Percentiles rank a stretch among this genome's conserved stretches.
phyloP scores from a whole-genome alignment of 2,888 invertebrate species.

The Tenthredo amoena region DNA sequence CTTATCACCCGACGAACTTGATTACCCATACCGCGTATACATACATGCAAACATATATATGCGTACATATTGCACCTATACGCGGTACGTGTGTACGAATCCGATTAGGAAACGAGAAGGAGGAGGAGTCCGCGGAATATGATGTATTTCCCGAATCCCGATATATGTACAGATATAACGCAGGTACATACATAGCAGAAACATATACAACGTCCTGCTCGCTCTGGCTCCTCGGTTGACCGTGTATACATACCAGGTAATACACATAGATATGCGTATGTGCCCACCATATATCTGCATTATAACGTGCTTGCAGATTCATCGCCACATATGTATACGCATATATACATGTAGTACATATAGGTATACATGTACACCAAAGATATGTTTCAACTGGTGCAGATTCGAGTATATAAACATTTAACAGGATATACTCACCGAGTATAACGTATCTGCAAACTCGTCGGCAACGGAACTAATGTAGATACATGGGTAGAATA shows the following conservation, averaged over 20 bases:
- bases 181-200: neutral
- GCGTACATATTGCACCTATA: neutral
- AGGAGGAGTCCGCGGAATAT: neutral
- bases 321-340: neutral
- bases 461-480: neutral
- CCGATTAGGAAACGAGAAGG: constrained; percentile 2
- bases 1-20: constrained; percentile 38
- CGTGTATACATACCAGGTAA: neutral
- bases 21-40: constrained; percentile 31
- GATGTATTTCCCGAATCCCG: constrained; percentile 14
- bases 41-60: neutral
- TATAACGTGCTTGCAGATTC: neutral
- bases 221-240: neutral
- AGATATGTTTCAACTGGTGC: neutral
- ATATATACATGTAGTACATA: neutral
- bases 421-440: neutral
- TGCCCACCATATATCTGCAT: neutral
- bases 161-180: neutral
- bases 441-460: neutral
- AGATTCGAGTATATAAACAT: constrained; percentile 8
- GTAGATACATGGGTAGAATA: neutral
- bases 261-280: neutral
- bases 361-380: neutral
- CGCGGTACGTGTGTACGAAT: neutral
- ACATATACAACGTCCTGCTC: neutral